Conservation (phyloP, 2,113 vertebrate species). For the Salminus brasiliensis region DNA sequence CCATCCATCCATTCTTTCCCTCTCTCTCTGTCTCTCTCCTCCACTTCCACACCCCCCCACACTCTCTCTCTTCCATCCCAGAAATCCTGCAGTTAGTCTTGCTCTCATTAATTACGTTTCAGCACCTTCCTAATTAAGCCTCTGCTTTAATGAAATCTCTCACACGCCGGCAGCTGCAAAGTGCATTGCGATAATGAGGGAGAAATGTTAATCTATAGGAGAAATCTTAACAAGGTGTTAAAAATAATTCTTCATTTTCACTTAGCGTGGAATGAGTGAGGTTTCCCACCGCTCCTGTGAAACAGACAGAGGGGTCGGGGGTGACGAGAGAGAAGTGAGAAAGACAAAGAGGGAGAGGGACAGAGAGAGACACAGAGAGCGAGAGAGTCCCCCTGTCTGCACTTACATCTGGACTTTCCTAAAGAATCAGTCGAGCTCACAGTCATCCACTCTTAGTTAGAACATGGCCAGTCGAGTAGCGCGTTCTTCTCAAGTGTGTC, state of each 20-base stretch:
- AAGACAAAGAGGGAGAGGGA: background rate
- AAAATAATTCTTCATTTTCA: constrained; percentile 72
- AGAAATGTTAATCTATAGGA: constrained; percentile 73
- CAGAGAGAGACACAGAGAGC: background rate
- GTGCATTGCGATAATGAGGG: constrained; percentile 75
- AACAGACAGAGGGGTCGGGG: background rate
- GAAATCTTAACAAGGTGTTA: constrained; percentile 68
- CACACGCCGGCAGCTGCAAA: constrained; percentile 71
- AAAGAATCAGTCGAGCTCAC: background rate
- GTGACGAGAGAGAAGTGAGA: background rate
- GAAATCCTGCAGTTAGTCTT: constrained; percentile 13
- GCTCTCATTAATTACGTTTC: constrained; percentile 86
- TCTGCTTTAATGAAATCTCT: constrained; percentile 81
- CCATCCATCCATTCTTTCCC: background rate
- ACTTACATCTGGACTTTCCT: background rate
- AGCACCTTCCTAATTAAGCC: constrained; percentile 87
- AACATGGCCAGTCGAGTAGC: no score
- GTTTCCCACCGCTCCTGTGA: constrained; percentile 3
- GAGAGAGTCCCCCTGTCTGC: background rate
- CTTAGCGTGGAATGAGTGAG: constrained; percentile 59
- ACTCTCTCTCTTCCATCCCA: background rate
- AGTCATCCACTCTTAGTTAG: no score
- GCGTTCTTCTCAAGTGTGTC: no score
- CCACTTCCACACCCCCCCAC: constrained; percentile 22
- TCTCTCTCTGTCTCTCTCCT: constrained; percentile 24